Conservation (phyloP, 2,797 vertebrate genomes). For the Micropoecilia bifurca region DNA sequence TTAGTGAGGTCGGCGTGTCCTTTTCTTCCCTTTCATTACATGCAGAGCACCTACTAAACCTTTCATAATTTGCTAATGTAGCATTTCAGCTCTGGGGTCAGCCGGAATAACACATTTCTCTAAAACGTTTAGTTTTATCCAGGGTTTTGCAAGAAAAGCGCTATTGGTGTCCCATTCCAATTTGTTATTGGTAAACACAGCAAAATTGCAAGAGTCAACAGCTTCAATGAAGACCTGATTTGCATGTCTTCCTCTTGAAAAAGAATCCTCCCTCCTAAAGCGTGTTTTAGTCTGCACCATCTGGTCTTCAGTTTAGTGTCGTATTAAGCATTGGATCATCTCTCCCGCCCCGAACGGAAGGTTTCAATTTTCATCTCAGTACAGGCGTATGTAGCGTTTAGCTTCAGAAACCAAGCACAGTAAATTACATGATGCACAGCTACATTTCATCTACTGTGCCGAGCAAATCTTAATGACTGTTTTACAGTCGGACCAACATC, state of each 20-base stretch:
- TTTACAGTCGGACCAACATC: conserved; percentile 61
- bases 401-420: conserved; percentile 28
- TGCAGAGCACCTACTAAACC: conserved; percentile 53
- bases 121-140: conserved; percentile 64
- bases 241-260: conserved; percentile 73
- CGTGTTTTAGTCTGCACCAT: conserved; percentile 69
- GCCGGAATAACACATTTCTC: conserved; percentile 62
- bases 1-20: conserved; percentile 50
- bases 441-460: conserved; percentile 50
- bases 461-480: conserved; percentile 61
- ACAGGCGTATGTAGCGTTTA: conserved; percentile 41
- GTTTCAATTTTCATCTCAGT: conserved; percentile 70
- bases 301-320: conserved; percentile 67
- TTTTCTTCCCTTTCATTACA: conserved; percentile 51
- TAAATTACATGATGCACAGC: conserved; percentile 60
- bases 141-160: conserved; percentile 61
- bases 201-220: conserved; percentile 74
- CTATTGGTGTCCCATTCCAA: conserved; percentile 72
- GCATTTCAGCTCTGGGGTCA: conserved; percentile 66
- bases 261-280: conserved; percentile 70
- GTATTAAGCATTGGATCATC: conserved; percentile 54
- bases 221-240: conserved; percentile 69
- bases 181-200: conserved; percentile 81
- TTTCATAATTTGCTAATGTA: conserved; percentile 76
- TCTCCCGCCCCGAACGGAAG: conserved; percentile 52